These are phyloP conservation scores for Zoanthus gigantus DNA, from an alignment of 92 coral and sea anemone genomes.

Conservation along the genomic window DNA sequence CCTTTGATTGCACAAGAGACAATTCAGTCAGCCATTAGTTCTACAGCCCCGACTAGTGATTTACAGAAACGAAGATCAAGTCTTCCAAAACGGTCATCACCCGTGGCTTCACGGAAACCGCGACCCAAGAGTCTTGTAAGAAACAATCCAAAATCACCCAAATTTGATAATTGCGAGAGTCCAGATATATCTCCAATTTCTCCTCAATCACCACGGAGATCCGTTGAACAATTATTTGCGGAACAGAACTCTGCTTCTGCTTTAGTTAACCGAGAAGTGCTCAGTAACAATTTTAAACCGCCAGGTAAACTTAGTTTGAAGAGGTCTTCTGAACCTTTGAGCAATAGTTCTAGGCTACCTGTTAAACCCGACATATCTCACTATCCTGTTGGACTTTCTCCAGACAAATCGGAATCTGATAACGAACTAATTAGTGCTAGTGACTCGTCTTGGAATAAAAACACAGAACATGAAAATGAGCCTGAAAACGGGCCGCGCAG, in stretches of 20 bases:
- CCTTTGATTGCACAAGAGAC: slow-evolving; percentile 79
- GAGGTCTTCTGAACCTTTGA: slow-evolving; percentile 59
- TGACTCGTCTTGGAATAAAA: slow-evolving; percentile 15
- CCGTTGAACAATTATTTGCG: slow-evolving; percentile 23
- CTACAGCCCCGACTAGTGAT: slow-evolving; percentile 40
- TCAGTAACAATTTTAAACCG: slow-evolving; percentile 6
- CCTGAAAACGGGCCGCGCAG: slow-evolving; percentile 14
- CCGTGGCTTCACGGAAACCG: slow-evolving; percentile 77
- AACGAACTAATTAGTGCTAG: not conserved
- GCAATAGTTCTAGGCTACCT: slow-evolving; percentile 56
- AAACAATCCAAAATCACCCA: not conserved
- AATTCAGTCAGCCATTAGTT: slow-evolving; percentile 76
- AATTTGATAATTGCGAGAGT: slow-evolving; percentile 52
- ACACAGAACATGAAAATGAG: slow-evolving; percentile 12
- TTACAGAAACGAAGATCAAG: slow-evolving; percentile 63
- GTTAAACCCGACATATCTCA: slow-evolving; percentile 77
- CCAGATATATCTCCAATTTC: slow-evolving; percentile 66
- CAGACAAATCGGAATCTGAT: slow-evolving; percentile 34
- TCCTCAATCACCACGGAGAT: slow-evolving; percentile 40
- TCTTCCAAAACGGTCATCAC: slow-evolving; percentile 88
- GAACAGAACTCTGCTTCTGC: slow-evolving; percentile 22
- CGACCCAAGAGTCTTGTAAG: slow-evolving; percentile 67
- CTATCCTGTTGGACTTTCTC: slow-evolving; percentile 51
- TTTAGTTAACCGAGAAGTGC: slow-evolving; percentile 8
- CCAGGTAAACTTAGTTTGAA: slow-evolving; percentile 41